Conservation (phyloP, 1,140 invertebrate species). For the Rhopalosiphum maidis region DNA sequence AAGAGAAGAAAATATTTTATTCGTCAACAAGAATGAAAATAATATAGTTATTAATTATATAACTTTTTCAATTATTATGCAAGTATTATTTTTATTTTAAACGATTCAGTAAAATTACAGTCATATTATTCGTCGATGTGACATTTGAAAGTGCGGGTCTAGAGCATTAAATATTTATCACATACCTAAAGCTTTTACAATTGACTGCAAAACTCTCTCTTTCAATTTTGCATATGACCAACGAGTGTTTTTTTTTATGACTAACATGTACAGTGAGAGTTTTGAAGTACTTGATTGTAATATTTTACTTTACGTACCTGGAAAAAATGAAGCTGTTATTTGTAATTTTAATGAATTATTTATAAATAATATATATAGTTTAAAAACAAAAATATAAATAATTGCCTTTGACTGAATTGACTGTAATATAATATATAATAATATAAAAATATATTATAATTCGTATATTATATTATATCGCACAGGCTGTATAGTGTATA, state of each 20-base stretch:
- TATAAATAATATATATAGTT: not conserved
- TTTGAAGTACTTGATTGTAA: not conserved
- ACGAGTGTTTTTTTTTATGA: not conserved
- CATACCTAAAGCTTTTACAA: not conserved
- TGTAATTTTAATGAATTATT: not conserved
- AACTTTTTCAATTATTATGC: not conserved
- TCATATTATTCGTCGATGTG: not conserved
- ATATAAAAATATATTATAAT: too few relatives aligned
- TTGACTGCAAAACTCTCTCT: not conserved
- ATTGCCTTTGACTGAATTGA: too few relatives aligned
- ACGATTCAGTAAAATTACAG: not conserved
- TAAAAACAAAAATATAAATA: not conserved
- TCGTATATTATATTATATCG: too few relatives aligned
- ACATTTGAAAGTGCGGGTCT: not conserved
- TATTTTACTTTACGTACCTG: not conserved
- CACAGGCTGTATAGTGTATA: too few relatives aligned
- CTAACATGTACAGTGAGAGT: not conserved
- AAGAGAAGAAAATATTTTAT: not conserved
- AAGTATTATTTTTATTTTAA: not conserved
- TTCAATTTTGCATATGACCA: not conserved
- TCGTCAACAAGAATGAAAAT: not conserved
- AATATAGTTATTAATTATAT: not conserved
- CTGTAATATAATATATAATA: too few relatives aligned
- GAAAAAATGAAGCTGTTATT: too few relatives aligned
- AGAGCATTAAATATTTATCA: not conserved